Conservation (phyloP, 2,113 vertebrate genomes). For the Lophius piscatorius region DNA sequence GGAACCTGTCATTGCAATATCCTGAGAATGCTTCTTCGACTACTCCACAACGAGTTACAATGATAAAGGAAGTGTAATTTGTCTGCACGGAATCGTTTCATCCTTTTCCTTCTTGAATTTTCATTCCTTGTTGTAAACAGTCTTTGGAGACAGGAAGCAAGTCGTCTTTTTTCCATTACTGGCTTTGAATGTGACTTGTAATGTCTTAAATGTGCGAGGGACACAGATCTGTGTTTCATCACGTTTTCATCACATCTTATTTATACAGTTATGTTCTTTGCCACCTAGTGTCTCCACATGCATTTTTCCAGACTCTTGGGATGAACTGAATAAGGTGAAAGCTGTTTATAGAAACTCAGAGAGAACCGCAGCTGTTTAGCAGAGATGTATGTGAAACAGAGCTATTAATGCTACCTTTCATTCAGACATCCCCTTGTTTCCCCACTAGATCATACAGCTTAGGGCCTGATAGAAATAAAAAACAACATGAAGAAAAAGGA, state of each 20-base stretch:
- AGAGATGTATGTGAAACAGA: conserved; percentile 20
- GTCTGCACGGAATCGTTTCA: conserved; percentile 44
- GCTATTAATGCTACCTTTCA: conserved; percentile 16
- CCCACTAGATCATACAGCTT: conserved; percentile 11
- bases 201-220: conserved; percentile 42
- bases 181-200: conserved; percentile 36
- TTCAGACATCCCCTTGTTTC: conserved; percentile 27
- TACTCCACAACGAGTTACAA: conserved; percentile 73
- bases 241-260: conserved; percentile 49
- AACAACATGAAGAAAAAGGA: conserved; percentile 11
- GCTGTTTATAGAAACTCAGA: conserved; percentile 44
- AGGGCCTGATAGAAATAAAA: conserved; percentile 18
- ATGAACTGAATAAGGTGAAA: conserved; percentile 30
- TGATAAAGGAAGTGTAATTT: conserved; percentile 64
- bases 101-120: conserved; percentile 35
- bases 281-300: conserved; percentile 18
- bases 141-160: conserved; percentile 66
- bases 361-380: conserved; percentile 32
- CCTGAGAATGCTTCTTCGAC: conserved; percentile 81
- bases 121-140: conserved; percentile 53
- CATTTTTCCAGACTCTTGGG: conserved; percentile 43
- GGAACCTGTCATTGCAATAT: conserved; percentile 73
- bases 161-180: conserved; percentile 40
- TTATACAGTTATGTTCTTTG: conserved; percentile 22
- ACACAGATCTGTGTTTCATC: conserved; percentile 43